Conservation (phyloP, 2,113 vertebrate genomes). For the Varanus komodoensis region DNA sequence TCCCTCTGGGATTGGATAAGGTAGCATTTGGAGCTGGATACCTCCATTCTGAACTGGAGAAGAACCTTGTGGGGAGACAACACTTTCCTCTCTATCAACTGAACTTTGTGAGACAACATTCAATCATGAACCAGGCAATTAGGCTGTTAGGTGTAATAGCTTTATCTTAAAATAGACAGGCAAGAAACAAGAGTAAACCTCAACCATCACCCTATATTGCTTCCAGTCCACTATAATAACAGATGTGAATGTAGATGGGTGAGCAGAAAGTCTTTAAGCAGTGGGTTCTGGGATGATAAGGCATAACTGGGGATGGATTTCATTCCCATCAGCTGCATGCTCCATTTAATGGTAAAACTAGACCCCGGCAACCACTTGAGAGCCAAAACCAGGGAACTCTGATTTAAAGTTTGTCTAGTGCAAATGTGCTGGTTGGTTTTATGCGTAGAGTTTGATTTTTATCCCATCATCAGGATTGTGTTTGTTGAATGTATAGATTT, state of each 20-base stretch:
- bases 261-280: neutral
- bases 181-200: neutral
- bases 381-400: neutral
- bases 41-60: neutral
- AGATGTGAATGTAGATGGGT: neutral
- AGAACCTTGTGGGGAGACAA: neutral
- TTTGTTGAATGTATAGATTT: conserved; percentile 39
- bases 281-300: neutral
- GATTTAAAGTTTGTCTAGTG: neutral
- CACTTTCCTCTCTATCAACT: neutral
- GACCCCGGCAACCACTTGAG: neutral
- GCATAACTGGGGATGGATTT: neutral
- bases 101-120: too few relatives aligned
- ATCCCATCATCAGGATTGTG: neutral
- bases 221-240: neutral
- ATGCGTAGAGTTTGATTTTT: neutral
- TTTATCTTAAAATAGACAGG: neutral
- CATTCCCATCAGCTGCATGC: too few relatives aligned
- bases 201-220: neutral
- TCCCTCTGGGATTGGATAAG: neutral
- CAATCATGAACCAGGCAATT: neutral
- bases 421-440: neutral
- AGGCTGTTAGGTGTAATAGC: neutral
- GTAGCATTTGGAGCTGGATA: neutral
- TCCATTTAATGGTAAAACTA: neutral